Conservation (phyloP, 2,113 vertebrate species). For the Reinhardtius hippoglossoides region DNA sequence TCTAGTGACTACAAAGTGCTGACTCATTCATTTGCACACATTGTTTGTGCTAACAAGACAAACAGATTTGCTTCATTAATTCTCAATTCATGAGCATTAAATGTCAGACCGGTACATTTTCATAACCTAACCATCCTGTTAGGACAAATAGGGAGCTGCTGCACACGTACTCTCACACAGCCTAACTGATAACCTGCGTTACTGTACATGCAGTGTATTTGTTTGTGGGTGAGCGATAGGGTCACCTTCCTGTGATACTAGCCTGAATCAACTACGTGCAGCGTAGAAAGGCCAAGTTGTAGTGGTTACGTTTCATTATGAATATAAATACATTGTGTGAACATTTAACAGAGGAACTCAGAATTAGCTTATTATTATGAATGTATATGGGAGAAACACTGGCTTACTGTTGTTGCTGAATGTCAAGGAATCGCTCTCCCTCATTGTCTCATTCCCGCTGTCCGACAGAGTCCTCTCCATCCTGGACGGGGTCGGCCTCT, state of each 20-base stretch:
- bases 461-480: constrained; percentile 79
- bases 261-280: neutral
- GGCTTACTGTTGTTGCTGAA: constrained; percentile 88
- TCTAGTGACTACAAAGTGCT: neutral
- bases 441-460: constrained; percentile 94
- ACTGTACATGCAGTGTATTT: neutral
- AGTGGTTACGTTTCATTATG: too few species aligned
- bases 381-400: too few species aligned
- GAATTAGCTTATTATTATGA: too few species aligned
- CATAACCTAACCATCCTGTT: too few species aligned
- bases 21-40: neutral
- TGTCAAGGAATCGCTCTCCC: constrained; percentile 84
- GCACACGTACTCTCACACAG: neutral
- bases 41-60: too few species aligned
- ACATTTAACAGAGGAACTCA: neutral
- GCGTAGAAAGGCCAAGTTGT: neutral
- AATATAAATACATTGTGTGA: neutral
- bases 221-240: neutral
- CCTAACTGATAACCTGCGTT: neutral
- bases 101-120: neutral
- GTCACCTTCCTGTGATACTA: neutral
- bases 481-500: constrained; percentile 58
- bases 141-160: neutral
- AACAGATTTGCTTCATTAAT: neutral
- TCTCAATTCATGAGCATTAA: neutral